phyloP scores from a whole-genome alignment of 2,797 vertebrate species.

The Carduelis carduelis region DNA sequence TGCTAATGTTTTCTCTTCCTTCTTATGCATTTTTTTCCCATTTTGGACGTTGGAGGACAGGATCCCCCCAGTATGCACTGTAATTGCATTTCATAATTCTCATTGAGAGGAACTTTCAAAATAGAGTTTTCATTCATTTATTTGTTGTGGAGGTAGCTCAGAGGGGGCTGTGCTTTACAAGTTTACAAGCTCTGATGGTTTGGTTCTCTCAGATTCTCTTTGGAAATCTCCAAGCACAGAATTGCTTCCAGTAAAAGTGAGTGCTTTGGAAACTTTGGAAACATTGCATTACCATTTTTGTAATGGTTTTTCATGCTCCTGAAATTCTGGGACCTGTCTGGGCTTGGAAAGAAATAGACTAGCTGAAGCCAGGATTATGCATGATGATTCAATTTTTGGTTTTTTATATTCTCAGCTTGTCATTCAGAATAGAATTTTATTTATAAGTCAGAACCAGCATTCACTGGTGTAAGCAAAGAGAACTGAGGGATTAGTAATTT shows the following conservation, averaged over 20 bases:
- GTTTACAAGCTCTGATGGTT: not conserved
- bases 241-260: not conserved
- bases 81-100: not conserved
- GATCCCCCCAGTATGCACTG: not conserved
- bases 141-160: not conserved
- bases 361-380: not conserved
- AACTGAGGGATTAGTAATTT: slow-evolving; percentile 42
- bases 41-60: not conserved
- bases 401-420: not conserved
- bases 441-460: not conserved
- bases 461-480: not conserved
- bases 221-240: not conserved
- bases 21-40: not conserved
- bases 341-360: not conserved
- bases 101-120: not conserved
- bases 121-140: not conserved
- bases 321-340: not conserved
- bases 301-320: not conserved
- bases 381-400: slow-evolving; percentile 36
- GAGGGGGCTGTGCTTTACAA: not conserved
- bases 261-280: not conserved
- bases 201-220: not conserved
- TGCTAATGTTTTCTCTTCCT: not conserved
- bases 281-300: not conserved
- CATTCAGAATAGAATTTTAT: slow-evolving; percentile 9